Conservation (phyloP, 2,113 vertebrate genomes). For the Rhombomys opimus region DNA sequence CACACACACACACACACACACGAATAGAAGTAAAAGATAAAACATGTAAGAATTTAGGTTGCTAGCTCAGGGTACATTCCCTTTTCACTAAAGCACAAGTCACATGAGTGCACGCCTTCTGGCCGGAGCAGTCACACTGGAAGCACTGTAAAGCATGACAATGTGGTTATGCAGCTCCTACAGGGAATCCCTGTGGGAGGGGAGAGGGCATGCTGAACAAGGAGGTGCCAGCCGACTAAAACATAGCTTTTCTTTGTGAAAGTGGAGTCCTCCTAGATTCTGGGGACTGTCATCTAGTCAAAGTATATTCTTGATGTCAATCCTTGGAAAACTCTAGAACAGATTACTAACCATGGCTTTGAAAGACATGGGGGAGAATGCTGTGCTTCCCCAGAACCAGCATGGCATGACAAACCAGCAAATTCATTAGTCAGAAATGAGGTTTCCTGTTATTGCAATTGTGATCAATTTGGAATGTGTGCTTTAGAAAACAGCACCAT, state of each 20-base stretch:
- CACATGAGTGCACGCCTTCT: slow-evolving; percentile 38
- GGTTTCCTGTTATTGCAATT: neutral
- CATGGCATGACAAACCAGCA: neutral
- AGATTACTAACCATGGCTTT: slow-evolving; percentile 54
- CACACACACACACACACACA: neutral
- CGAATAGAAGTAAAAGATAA: neutral
- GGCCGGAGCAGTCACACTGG: slow-evolving; percentile 4
- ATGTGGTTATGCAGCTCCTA: slow-evolving; percentile 14
- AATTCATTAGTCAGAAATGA: slow-evolving; percentile 5
- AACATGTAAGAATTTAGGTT: neutral
- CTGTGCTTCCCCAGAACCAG: neutral
- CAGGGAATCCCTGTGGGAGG: neutral
- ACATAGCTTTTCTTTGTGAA: slow-evolving; percentile 67
- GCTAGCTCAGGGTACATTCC: neutral
- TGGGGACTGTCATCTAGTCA: slow-evolving; percentile 36
- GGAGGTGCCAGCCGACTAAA: slow-evolving; percentile 42
- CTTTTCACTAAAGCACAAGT: neutral
- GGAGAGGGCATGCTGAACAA: neutral
- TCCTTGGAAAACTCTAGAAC: slow-evolving; percentile 57
- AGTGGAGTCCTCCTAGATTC: slow-evolving; percentile 56
- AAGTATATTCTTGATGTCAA: slow-evolving; percentile 69
- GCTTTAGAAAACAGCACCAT: neutral
- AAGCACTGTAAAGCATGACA: neutral
- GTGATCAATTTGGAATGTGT: neutral
- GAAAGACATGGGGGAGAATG: slow-evolving; percentile 63